phyloP scores from a whole-genome alignment of 2,888 invertebrate species.

The Cartodere bifasciata region DNA sequence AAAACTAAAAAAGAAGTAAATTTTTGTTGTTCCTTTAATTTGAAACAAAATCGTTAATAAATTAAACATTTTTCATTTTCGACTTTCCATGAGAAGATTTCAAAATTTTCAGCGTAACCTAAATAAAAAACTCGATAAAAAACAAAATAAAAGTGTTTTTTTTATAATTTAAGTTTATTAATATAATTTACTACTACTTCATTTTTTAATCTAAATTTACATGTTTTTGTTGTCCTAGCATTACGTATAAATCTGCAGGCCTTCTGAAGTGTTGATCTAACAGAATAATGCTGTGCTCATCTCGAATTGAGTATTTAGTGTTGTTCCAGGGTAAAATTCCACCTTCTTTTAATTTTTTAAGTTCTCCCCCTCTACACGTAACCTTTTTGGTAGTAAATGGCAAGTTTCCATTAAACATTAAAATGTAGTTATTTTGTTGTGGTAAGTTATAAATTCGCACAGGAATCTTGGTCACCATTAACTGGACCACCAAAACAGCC shows the following conservation, averaged over 20 bases:
- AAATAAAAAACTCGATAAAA: no score
- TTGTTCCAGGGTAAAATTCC: slow-evolving; percentile 2
- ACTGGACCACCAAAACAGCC: neutral
- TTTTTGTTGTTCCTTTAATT: no score
- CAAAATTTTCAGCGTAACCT: no score
- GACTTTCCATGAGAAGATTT: no score
- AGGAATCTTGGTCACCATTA: slow-evolving; percentile 1
- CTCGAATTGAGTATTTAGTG: neutral
- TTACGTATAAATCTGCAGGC: neutral
- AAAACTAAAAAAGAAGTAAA: no score
- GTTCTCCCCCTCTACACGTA: neutral
- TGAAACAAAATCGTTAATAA: no score
- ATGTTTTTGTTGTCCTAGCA: neutral
- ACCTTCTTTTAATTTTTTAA: neutral
- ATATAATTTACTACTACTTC: no score
- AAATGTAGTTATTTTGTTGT: neutral
- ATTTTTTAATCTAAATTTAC: slow-evolving; percentile 1
- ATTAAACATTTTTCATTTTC: no score
- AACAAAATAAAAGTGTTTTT: no score
- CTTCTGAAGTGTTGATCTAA: slow-evolving; percentile 2
- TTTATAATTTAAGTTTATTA: no score
- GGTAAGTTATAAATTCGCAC: neutral
- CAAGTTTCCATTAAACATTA: neutral
- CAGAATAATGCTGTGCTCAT: neutral
- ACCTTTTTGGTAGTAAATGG: neutral